Evolutionary conservation across 2,888 invertebrate species (phyloP), one percentile per base, ranked within the genome.

Genomic region (Lepidonotus clava): DNA sequence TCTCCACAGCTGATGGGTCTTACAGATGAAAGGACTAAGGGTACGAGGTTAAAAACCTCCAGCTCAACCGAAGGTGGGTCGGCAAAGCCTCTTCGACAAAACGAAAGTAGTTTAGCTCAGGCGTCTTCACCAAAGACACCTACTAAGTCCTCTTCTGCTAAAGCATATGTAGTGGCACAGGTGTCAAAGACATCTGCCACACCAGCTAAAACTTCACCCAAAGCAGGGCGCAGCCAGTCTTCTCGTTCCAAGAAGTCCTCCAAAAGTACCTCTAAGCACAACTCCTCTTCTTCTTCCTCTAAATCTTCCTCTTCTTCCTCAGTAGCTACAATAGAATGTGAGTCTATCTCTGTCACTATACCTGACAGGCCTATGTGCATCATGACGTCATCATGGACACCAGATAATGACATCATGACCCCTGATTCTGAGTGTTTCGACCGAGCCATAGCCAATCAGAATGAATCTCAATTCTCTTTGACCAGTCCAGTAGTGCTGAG

Each of bases 361-460:
- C 80, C 80, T 6, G 80, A 80, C 51, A 14, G 80, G n/a, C 80
- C 80, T 1, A 80, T 80, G 80, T 80, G 80, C 28, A 46, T 80
- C 46, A 46, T 80, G 46, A 80, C 80, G 18, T 46, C 80, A 32
- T 80, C 80, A 5, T 80, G 46, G 28, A 80, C 46, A 5, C 46
- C 80, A 24, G 80, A 80, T 34, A 51, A 34, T 46, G 80, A 80
- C 46, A 32, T 46, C 8, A n/a, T 8, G 28, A 80, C 21, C 46
- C 80, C 80, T 32, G 51, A 46, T 32, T 46, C 46, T 8, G 8
- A 21, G 40, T 21, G 38, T 36, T 18, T 36, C 24, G 76, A 76
- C 21, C 18, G 76, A 18, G n/a, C 5, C 28, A 41, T 51, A 28
- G 14, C 28, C 46, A 80, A 80, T 80, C 80, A 80, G 34, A 80